Base-by-base conservation (phyloP, 2,113 vertebrate genomes). In the Nansenia antarctica region DNA sequence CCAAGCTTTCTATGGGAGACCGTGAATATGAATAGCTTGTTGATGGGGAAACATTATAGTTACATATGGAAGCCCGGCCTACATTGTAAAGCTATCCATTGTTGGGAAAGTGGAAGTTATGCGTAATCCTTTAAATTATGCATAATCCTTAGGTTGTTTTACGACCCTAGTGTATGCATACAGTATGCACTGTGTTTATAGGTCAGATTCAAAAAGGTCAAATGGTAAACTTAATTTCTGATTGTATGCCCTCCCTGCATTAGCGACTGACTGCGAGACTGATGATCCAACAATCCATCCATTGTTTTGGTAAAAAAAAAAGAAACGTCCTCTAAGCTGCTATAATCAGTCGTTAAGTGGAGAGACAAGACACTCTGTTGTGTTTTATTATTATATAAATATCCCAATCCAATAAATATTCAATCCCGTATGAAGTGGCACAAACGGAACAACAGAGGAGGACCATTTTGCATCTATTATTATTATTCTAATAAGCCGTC, bases 311-410 rank as follows among this genome's bases (percentile, higher is more conserved):
- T 84, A 58, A 83, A 82, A 15, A 39, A 15, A 14, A 11, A 14
- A 2, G 2, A 37, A 12, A 0, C 1, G 1, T 0, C 14, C 29
- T 78, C 73, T 88, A 85, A 91, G 84, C 89, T 72, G 72, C 81
- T 69, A 47, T 88, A 89, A 90, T 89, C 82, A 72, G 84, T 73
- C 69, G 55, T 87, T 88, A 86, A 87, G 77, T 72, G 77, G 62
- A 63, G 72, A 58, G n/a, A 78, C 75, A 82, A 84, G 76, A 88
- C 84, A 87, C 65, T 67, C 39, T 62, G 79, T 77, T 86, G 84
- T 80, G 79, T 82, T 86, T 86, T 80, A 39, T n/a, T n/a, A n/a
- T n/a, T n/a, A n/a, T n/a, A n/a, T n/a, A 66, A 65, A 75, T 72
- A 62, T 65, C 65, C 45, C 76, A 88, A 80, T 87, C 85, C 79